These are phyloP conservation scores for Dendrolimus pini DNA, from an alignment of 2,888 invertebrate species.

Conservation along the genomic window DNA sequence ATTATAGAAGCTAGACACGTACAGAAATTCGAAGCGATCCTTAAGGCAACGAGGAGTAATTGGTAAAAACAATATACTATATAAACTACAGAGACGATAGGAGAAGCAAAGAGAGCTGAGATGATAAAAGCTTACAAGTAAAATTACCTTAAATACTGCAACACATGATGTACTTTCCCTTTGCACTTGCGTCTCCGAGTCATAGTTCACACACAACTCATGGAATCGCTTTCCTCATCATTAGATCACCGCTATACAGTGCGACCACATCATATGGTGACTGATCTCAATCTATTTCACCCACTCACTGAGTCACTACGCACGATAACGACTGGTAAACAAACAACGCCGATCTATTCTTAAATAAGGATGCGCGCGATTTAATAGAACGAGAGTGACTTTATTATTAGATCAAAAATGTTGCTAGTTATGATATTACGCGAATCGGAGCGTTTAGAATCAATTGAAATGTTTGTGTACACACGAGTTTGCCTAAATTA, in stretches of 20 bases:
- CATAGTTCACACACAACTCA: conserved; percentile 20
- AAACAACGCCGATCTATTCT: conserved; percentile 30
- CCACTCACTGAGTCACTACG: conserved; percentile 2
- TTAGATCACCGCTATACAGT: neutral
- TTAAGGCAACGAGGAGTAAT: too few relatives aligned
- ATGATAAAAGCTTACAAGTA: too few relatives aligned
- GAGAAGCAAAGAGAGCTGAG: too few relatives aligned
- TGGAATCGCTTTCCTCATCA: neutral
- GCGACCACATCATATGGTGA: neutral
- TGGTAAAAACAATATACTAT: too few relatives aligned
- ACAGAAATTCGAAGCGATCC: too few relatives aligned
- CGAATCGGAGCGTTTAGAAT: neutral
- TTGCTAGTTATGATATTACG: conserved; percentile 7
- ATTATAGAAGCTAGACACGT: too few relatives aligned
- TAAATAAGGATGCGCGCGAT: conserved; percentile 16
- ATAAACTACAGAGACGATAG: too few relatives aligned
- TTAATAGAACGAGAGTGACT: conserved; percentile 14
- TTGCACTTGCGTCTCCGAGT: conserved; percentile 40
- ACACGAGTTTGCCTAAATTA: too few relatives aligned
- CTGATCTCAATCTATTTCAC: conserved; percentile 1
- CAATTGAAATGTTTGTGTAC: too few relatives aligned
- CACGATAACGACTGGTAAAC: conserved; percentile 31
- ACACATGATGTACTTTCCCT: conserved; percentile 53
- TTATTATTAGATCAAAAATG: conserved; percentile 1
- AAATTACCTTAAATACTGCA: conserved; percentile 52